Percentiles rank a stretch among this genome's conserved stretches.
Evolutionary conservation across 2,888 invertebrate genomes (phyloP).

Genomic region (Mimachlamys varia): DNA sequence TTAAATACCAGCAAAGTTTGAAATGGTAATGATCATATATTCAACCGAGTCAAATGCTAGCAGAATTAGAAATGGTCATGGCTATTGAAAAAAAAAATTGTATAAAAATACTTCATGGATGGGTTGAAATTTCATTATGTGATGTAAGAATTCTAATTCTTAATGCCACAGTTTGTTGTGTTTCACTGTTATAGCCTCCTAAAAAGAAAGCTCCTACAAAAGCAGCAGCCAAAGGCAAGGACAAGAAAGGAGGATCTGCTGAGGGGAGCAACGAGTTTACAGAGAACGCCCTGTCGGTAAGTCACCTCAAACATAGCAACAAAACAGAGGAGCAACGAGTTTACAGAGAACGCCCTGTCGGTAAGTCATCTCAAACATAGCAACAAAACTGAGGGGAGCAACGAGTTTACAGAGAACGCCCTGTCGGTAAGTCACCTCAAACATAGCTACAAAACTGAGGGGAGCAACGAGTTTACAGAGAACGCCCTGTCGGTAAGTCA

Average conservation of each 20-base stretch:
- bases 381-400: not conserved
- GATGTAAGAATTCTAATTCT: no score
- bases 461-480: constrained; percentile 55
- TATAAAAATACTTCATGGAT: no score
- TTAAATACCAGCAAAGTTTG: no score
- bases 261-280: constrained; percentile 63
- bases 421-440: constrained; percentile 73
- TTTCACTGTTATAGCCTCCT: constrained; percentile 40
- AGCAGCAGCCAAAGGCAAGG: constrained; percentile 75
- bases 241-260: constrained; percentile 77
- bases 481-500: constrained; percentile 70
- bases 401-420: constrained; percentile 59
- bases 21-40: no score
- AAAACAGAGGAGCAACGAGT: not conserved
- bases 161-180: not conserved
- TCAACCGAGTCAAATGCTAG: no score
- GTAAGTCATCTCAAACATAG: constrained; percentile 67
- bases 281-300: constrained; percentile 69
- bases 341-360: constrained; percentile 66
- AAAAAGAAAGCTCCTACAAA: constrained; percentile 61
- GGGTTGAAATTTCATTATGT: no score
- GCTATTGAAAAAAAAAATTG: no score
- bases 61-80: no score
- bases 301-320: constrained; percentile 50
- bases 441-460: not conserved